Conservation (phyloP, 2,113 vertebrate genomes). For the Beaufortia kweichowensis region DNA sequence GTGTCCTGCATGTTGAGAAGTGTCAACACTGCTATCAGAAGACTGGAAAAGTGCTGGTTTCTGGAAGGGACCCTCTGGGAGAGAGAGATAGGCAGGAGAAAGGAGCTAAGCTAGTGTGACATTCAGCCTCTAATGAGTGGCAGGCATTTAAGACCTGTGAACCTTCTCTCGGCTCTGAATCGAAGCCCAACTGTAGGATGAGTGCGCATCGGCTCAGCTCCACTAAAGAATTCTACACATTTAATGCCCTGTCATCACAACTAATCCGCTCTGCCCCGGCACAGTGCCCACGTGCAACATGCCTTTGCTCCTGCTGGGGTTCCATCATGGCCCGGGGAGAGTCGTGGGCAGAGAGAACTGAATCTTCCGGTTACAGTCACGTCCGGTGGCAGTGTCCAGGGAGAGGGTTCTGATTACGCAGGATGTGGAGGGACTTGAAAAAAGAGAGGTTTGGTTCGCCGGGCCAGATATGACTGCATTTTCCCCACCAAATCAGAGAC, state of each 20-base stretch:
- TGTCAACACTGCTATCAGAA: constrained; percentile 18
- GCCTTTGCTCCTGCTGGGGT: constrained; percentile 52
- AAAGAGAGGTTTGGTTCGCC: constrained; percentile 42
- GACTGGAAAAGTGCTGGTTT: constrained; percentile 48
- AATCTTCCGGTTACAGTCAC: constrained; percentile 48
- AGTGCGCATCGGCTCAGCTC: constrained; percentile 67
- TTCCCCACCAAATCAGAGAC: constrained; percentile 41
- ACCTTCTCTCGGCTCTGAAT: constrained; percentile 68
- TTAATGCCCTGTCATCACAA: constrained; percentile 73
- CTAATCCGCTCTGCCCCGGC: constrained; percentile 68
- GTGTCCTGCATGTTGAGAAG: constrained; percentile 18
- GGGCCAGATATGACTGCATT: constrained; percentile 40
- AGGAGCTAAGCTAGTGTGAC: constrained; percentile 72
- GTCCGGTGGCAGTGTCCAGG: constrained; percentile 36
- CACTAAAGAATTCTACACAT: constrained; percentile 68
- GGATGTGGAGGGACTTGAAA: constrained; percentile 25
- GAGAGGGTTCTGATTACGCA: constrained; percentile 53
- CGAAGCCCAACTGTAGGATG: constrained; percentile 66
- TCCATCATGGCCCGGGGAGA: constrained; percentile 32
- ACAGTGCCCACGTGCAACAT: constrained; percentile 64
- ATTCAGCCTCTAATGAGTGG: constrained; percentile 70
- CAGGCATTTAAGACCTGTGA: constrained; percentile 63
- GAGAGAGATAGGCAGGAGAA: constrained; percentile 58
- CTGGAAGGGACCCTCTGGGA: constrained; percentile 56
- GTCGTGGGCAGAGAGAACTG: constrained; percentile 28